These are phyloP conservation scores for Paradisaea rubra DNA, from an alignment of 2,113 vertebrate genomes.

Conservation along the genomic window DNA sequence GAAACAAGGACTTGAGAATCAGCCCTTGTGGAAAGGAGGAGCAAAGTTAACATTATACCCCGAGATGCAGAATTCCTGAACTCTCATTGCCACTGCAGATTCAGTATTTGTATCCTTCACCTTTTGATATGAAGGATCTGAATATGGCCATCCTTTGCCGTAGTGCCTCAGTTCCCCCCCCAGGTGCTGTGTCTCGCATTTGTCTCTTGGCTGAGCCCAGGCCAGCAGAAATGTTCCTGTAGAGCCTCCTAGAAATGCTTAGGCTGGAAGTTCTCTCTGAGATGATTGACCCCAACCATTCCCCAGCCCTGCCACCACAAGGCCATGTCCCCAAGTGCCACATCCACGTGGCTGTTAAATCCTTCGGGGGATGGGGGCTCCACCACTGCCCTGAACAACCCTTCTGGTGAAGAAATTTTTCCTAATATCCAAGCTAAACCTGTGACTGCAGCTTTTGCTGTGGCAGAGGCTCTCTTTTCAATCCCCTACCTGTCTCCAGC, in stretches of 20 bases:
- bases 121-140: neutral
- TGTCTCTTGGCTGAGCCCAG: neutral
- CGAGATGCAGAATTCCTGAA: neutral
- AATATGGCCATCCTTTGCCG: neutral
- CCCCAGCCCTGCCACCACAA: neutral
- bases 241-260: neutral
- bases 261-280: neutral
- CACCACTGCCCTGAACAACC: neutral
- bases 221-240: neutral
- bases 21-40: neutral
- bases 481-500: neutral
- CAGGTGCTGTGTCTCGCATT: accelerated
- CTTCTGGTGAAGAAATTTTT: neutral
- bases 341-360: neutral
- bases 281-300: neutral
- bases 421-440: neutral
- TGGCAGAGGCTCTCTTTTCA: neutral
- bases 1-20: neutral
- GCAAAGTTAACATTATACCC: neutral
- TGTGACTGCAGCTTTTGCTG: neutral
- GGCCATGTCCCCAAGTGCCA: neutral
- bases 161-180: neutral
- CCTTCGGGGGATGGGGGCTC: neutral
- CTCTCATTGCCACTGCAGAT: neutral
- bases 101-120: neutral